Conservation (phyloP, 2,797 vertebrate species). For the Atherinosoma microstoma region DNA sequence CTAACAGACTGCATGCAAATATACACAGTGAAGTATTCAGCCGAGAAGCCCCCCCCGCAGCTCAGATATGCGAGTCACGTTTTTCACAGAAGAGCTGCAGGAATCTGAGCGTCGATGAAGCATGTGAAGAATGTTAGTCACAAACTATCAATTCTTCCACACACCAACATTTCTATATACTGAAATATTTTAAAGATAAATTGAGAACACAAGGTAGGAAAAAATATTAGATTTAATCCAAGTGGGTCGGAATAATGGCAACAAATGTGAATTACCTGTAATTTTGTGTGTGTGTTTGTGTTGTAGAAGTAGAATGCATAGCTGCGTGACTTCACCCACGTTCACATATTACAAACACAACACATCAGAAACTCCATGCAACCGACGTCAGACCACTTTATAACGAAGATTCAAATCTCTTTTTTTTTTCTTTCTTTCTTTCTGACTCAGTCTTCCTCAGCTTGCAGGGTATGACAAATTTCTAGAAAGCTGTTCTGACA, state of each 20-base stretch:
- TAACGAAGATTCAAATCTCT: neutral
- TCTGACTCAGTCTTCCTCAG: neutral
- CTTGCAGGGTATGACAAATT: neutral
- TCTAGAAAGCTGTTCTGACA: neutral
- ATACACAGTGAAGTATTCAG: neutral
- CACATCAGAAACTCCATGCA: neutral
- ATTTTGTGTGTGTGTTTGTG: neutral
- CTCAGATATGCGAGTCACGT: slow-evolving; percentile 1
- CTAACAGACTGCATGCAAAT: neutral
- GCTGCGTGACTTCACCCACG: neutral
- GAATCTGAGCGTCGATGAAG: neutral
- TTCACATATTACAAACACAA: neutral
- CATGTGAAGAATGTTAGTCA: slow-evolving; percentile 1
- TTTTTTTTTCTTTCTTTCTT: neutral
- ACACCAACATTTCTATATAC: neutral
- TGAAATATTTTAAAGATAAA: neutral
- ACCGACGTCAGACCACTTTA: neutral
- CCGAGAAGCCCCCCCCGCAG: neutral
- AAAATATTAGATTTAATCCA: neutral
- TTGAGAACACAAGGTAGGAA: neutral
- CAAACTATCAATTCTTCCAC: neutral
- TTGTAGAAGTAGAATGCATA: neutral
- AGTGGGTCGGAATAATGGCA: neutral
- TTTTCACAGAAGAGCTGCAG: neutral
- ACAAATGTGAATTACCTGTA: neutral